phyloP scores from a whole-genome alignment of 2,888 invertebrate species.

The Apotomis capreana region DNA sequence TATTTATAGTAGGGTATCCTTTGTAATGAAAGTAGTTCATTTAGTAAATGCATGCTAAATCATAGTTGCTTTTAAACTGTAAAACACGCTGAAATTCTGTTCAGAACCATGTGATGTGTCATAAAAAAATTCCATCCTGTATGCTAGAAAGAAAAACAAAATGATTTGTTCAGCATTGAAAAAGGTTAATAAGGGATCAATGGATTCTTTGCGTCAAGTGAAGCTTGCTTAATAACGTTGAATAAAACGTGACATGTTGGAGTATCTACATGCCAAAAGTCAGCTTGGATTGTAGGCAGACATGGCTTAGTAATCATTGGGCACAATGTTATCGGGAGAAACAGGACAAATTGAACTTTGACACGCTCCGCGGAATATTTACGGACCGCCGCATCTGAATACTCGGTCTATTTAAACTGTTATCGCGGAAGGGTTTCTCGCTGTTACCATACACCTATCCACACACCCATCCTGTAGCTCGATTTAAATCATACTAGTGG shows the following conservation, averaged over 20 bases:
- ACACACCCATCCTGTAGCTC: background rate
- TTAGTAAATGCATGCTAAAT: no score
- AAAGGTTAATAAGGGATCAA: slow-evolving; percentile 21
- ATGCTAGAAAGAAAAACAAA: background rate
- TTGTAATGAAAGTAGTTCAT: no score
- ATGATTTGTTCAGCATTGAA: slow-evolving; percentile 14
- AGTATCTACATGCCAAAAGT: slow-evolving; percentile 2
- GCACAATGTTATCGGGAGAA: slow-evolving; percentile 45
- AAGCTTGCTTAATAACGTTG: slow-evolving; percentile 13
- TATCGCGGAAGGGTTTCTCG: slow-evolving; percentile 45
- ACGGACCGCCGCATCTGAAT: slow-evolving; percentile 48
- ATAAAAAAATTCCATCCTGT: no score
- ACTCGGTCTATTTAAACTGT: slow-evolving; percentile 49
- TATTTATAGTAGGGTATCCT: no score
- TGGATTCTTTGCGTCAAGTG: slow-evolving; percentile 14
- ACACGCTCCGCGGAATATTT: slow-evolving; percentile 43
- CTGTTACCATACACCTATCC: background rate
- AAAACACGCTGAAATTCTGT: no score
- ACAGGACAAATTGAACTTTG: slow-evolving; percentile 40
- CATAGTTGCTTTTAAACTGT: no score
- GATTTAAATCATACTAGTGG: background rate
- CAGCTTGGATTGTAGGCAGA: slow-evolving; percentile 34
- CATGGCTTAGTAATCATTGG: slow-evolving; percentile 46
- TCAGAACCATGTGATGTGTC: no score
- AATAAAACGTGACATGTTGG: slow-evolving; percentile 8